Conservation (phyloP, 1,140 invertebrate species). For the Tribolium castaneum region DNA sequence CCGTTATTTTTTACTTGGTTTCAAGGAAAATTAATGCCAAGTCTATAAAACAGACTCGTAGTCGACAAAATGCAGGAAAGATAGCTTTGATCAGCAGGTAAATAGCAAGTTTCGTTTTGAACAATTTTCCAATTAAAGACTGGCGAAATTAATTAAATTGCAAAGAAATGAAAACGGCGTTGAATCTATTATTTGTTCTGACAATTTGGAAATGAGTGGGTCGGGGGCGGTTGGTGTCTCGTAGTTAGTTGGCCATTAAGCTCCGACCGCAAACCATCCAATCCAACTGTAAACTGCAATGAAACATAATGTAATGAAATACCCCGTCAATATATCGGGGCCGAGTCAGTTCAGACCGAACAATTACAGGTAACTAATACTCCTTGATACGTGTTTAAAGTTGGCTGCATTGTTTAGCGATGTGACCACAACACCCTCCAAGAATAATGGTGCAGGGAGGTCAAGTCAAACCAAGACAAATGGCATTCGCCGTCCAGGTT, state of each 20-base stretch:
- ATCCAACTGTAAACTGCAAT: constrained; percentile 59
- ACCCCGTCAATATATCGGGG: constrained; percentile 58
- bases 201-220: neutral
- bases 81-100: no score
- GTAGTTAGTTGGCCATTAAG: constrained; percentile 32
- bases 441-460: constrained; percentile 58
- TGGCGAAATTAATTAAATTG: no score
- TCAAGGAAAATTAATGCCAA: neutral
- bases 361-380: constrained; percentile 63
- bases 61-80: neutral
- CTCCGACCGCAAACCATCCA: constrained; percentile 51
- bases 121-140: no score
- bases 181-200: neutral
- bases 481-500: constrained; percentile 62
- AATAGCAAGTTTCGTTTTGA: no score
- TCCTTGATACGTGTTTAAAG: constrained; percentile 63
- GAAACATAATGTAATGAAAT: constrained; percentile 61
- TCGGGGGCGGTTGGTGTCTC: neutral
- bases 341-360: constrained; percentile 45
- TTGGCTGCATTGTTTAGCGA: constrained; percentile 63
- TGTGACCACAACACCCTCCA: constrained; percentile 57
- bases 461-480: constrained; percentile 64
- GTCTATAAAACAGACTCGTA: neutral
- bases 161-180: no score
- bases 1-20: constrained; percentile 17